A percentile compares a stretch with the other conserved stretches of the same genome.
phyloP scores from a whole-genome alignment of 2,888 invertebrate genomes.

The Coenonympha arcania region DNA sequence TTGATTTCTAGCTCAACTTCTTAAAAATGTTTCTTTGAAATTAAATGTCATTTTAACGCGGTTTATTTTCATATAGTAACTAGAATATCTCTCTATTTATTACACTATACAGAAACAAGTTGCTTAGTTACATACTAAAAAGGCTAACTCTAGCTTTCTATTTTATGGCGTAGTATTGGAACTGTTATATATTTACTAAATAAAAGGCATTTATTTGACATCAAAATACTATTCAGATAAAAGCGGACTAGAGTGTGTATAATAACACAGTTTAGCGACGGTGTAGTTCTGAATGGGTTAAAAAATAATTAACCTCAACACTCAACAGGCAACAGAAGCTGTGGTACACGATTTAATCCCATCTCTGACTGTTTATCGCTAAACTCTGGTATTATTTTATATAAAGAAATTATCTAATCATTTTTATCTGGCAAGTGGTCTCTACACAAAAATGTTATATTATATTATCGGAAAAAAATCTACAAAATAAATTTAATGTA shows the following conservation, averaged over 20 bases:
- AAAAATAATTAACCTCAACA: background rate
- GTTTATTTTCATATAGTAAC: background rate
- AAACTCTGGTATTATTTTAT: background rate
- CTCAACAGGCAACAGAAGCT: background rate
- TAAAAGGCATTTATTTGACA: conserved; percentile 14
- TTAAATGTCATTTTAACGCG: background rate
- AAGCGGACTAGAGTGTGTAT: conserved; percentile 24
- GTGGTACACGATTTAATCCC: too few species aligned
- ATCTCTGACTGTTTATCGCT: background rate
- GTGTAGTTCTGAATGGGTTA: background rate
- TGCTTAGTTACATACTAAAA: conserved; percentile 33
- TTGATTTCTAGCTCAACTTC: too few species aligned
- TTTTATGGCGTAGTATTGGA: conserved; percentile 28
- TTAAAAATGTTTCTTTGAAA: too few species aligned
- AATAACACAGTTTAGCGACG: background rate
- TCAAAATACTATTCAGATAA: conserved; percentile 22
- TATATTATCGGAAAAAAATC: background rate
- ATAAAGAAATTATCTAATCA: background rate
- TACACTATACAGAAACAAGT: conserved; percentile 24
- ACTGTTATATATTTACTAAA: conserved; percentile 12
- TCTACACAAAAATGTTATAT: background rate
- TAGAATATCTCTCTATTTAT: background rate
- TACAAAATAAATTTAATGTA: conserved; percentile 2
- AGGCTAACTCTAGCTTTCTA: conserved; percentile 27
- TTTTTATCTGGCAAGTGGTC: background rate